A percentile compares a stretch with the other conserved stretches of the same genome.
Evolutionary conservation across 2,888 invertebrate genomes (phyloP).

Genomic region (Hymenopus coronatus): DNA sequence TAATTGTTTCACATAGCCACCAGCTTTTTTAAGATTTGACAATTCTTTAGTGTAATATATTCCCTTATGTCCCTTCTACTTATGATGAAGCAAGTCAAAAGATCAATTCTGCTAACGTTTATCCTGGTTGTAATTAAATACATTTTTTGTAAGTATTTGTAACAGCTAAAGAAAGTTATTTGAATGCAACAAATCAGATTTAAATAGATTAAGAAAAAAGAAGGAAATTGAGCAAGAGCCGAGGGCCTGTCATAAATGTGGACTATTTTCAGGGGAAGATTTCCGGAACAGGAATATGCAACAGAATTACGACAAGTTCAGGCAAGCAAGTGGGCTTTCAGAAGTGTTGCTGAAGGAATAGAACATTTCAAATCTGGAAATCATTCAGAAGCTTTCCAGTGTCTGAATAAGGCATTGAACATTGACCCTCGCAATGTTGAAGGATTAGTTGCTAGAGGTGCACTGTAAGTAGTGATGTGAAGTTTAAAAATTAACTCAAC

Average conservation of each 20-base stretch:
- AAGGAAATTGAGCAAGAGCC: too few species aligned
- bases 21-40: too few species aligned
- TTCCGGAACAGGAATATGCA: conserved; percentile 78
- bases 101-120: too few species aligned
- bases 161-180: too few species aligned
- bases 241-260: not conserved
- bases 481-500: too few species aligned
- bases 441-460: conserved; percentile 87
- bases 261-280: conserved; percentile 60
- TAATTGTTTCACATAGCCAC: too few species aligned
- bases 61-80: too few species aligned
- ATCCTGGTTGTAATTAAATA: too few species aligned
- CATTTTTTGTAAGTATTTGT: too few species aligned
- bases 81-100: too few species aligned
- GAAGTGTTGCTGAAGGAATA: conserved; percentile 92
- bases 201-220: not conserved
- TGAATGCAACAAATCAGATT: too few species aligned
- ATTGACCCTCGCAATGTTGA: conserved; percentile 91
- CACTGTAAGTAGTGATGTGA: conserved; percentile 56
- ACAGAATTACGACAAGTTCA: conserved; percentile 82
- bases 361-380: conserved; percentile 90
- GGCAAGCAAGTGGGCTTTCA: conserved; percentile 91
- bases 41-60: too few species aligned
- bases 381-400: conserved; percentile 92
- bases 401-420: conserved; percentile 86